Conservation (phyloP, 1,140 invertebrate species). For the Lepidurus apus region DNA sequence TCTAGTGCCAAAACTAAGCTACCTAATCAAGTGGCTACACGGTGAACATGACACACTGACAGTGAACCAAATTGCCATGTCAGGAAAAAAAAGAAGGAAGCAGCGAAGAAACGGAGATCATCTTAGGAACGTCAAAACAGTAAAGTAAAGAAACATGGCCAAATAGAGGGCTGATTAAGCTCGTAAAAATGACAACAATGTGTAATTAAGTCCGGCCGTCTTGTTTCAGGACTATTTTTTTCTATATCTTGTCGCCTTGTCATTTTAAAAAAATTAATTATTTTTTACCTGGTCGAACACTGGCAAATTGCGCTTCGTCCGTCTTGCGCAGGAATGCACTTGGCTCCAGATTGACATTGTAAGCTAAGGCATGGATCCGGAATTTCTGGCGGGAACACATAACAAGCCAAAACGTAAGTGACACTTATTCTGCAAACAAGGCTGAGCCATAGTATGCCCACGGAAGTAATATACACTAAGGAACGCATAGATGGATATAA, state of each 20-base stretch:
- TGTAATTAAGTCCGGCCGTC: not conserved
- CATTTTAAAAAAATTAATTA: too few relatives aligned
- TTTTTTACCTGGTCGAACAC: constrained; percentile 43
- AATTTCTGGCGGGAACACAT: constrained; percentile 59
- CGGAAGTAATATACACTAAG: not conserved
- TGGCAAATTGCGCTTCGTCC: constrained; percentile 58
- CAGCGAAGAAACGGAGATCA: not conserved
- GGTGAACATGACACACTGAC: constrained; percentile 15
- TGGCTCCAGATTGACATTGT: constrained; percentile 65
- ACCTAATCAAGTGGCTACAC: constrained; percentile 35
- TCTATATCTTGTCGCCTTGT: too few relatives aligned
- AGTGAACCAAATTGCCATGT: constrained; percentile 14
- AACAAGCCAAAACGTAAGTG: constrained; percentile 42
- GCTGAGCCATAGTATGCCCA: constrained; percentile 3
- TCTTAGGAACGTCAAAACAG: not conserved
- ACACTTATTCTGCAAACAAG: constrained; percentile 1
- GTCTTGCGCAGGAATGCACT: constrained; percentile 68
- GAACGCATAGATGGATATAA: not conserved
- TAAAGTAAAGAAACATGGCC: not conserved
- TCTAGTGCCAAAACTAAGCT: constrained; percentile 23
- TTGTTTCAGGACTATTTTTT: not conserved
- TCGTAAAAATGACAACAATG: not conserved
- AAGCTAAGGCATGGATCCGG: constrained; percentile 68
- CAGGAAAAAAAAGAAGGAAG: not conserved
- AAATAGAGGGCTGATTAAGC: not conserved